A percentile compares a stretch with the other conserved stretches of the same genome.
Conservation (phyloP, 2,113 vertebrate genomes). For the Stictonetta naevosa region DNA sequence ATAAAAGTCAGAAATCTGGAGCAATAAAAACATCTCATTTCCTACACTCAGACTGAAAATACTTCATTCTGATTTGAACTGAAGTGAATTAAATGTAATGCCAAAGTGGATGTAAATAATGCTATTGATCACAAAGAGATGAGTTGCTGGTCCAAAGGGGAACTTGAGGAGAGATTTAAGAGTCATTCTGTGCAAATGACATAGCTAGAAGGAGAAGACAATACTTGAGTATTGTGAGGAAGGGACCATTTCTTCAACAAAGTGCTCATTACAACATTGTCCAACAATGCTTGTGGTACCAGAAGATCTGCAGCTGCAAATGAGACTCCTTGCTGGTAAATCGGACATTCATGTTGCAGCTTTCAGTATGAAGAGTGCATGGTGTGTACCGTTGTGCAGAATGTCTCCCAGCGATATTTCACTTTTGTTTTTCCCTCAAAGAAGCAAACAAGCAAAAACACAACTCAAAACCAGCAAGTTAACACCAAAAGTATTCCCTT, state of each 20-base stretch:
- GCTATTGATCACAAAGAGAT: background rate
- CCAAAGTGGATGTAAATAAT: background rate
- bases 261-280: background rate
- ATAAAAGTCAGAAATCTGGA: background rate
- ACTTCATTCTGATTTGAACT: background rate
- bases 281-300: background rate
- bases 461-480: too few species aligned
- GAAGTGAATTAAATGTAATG: background rate
- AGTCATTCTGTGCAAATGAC: background rate
- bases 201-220: background rate
- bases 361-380: background rate
- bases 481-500: background rate
- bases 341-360: background rate
- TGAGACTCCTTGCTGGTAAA: background rate
- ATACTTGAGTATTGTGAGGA: background rate
- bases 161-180: background rate
- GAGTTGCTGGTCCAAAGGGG: background rate
- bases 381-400: background rate
- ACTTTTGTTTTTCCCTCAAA: background rate
- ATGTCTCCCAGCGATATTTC: background rate
- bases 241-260: background rate
- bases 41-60: background rate
- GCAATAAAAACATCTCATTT: background rate
- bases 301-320: background rate
- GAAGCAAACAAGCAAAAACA: background rate